Evolutionary conservation across 2,888 invertebrate genomes (phyloP).

Genomic region (Erebia epiphron): DNA sequence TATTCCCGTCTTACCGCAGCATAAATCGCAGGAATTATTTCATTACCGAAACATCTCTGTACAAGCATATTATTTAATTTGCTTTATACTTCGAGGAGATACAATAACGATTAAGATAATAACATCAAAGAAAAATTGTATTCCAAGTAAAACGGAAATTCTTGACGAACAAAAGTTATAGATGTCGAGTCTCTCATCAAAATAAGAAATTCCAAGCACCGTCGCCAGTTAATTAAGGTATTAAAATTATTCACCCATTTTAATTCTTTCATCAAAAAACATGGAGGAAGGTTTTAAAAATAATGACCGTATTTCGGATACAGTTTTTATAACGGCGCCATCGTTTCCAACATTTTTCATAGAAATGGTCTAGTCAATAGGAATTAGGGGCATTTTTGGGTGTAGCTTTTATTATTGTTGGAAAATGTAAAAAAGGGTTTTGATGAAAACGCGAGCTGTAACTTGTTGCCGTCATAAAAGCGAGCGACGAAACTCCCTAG

Average conservation of each 20-base stretch:
- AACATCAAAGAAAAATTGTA: slow-evolving; percentile 40
- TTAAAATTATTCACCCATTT: slow-evolving; percentile 64
- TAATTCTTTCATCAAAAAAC: slow-evolving; percentile 55
- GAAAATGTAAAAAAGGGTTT: slow-evolving; percentile 44
- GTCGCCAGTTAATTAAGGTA: slow-evolving; percentile 67
- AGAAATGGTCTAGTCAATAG: slow-evolving; percentile 45
- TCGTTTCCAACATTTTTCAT: slow-evolving; percentile 45
- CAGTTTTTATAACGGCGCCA: slow-evolving; percentile 35
- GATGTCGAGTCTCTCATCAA: slow-evolving; percentile 56
- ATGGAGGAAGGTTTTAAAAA: slow-evolving; percentile 54
- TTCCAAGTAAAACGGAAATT: slow-evolving; percentile 50
- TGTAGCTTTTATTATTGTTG: slow-evolving; percentile 42
- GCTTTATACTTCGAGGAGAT: slow-evolving; percentile 25
- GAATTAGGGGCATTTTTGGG: slow-evolving; percentile 44
- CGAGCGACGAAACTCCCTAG: slow-evolving; percentile 58
- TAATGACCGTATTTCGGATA: slow-evolving; percentile 43
- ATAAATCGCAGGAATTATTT: slow-evolving; percentile 10
- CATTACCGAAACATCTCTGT: slow-evolving; percentile 3
- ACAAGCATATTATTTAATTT: slow-evolving; percentile 22
- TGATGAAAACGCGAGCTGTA: slow-evolving; percentile 48
- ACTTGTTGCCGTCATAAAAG: slow-evolving; percentile 65
- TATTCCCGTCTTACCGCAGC: not conserved
- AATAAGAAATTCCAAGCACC: slow-evolving; percentile 62
- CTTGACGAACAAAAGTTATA: slow-evolving; percentile 55
- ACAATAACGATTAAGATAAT: slow-evolving; percentile 35